phyloP scores from a whole-genome alignment of 2,888 invertebrate genomes.

The Acrobasis repandana region DNA sequence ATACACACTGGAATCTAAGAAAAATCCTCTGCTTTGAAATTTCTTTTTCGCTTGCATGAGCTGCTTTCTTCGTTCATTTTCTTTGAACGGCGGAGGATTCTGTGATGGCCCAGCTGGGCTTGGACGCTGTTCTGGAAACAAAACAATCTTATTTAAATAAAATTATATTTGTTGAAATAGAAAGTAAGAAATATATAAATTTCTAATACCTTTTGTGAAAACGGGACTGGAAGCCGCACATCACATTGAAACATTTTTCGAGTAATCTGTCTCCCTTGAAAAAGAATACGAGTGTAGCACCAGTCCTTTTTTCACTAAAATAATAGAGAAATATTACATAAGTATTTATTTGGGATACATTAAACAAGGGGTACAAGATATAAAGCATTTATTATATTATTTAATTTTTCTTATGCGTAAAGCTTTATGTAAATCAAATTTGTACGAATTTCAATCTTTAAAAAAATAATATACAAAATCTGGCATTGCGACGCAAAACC shows the following conservation, averaged over 20 bases:
- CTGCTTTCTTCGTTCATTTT: constrained; percentile 48
- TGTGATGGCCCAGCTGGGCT: constrained; percentile 15
- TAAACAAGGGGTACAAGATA: constrained; percentile 25
- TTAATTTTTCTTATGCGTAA: too few species aligned
- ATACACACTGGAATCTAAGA: constrained; percentile 59
- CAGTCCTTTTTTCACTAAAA: constrained; percentile 51
- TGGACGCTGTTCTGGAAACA: too few species aligned
- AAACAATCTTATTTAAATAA: too few species aligned
- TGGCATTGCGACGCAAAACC: too few species aligned
- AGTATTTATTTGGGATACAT: constrained; percentile 18
- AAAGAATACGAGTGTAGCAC: constrained; percentile 44
- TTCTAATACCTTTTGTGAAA: constrained; percentile 50
- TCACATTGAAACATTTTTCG: constrained; percentile 23
- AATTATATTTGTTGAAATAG: background rate
- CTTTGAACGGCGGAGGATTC: constrained; percentile 45
- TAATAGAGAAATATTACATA: constrained; percentile 2
- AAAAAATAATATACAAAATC: too few species aligned
- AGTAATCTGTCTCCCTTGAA: constrained; percentile 47
- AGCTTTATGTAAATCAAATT: too few species aligned
- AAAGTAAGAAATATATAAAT: too few species aligned
- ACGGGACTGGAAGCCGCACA: constrained; percentile 41
- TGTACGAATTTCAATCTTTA: too few species aligned
- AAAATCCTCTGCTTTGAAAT: constrained; percentile 58
- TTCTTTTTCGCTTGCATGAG: constrained; percentile 52
- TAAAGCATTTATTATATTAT: too few species aligned